phyloP scores from a whole-genome alignment of 2,113 vertebrate genomes.

The Delphinus delphis region DNA sequence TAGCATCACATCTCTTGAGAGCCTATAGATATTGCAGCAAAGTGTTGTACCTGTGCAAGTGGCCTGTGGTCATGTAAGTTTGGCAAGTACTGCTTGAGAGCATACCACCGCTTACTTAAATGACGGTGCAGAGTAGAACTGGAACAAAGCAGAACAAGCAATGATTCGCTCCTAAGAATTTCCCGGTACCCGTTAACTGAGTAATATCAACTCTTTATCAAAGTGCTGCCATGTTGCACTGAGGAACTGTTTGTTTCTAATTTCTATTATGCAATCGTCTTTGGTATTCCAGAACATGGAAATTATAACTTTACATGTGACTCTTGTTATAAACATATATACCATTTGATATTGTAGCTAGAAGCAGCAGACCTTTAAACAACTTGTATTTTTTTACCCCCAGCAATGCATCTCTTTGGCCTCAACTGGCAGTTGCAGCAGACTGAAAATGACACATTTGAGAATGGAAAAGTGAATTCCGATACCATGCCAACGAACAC shows the following conservation, averaged over 20 bases:
- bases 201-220: not conserved
- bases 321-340: constrained; percentile 42
- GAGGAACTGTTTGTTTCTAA: constrained; percentile 58
- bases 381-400: constrained; percentile 79
- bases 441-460: constrained; percentile 95
- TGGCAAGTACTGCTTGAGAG: not conserved
- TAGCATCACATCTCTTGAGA: not conserved
- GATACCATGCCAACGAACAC: constrained; percentile 91
- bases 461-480: constrained; percentile 94
- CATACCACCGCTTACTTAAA: not conserved
- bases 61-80: not conserved
- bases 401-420: constrained; percentile 98
- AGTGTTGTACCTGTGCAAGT: not conserved
- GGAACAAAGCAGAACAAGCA: not conserved
- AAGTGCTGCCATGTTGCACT: not conserved
- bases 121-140: not conserved
- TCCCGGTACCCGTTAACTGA: not conserved
- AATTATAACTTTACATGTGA: constrained; percentile 22
- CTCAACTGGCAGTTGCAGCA: constrained; percentile 98
- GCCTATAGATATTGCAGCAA: not conserved
- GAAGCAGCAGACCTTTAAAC: constrained; percentile 71
- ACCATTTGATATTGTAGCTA: not conserved
- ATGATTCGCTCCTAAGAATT: not conserved
- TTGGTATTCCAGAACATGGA: not conserved
- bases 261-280: constrained; percentile 59